Evolutionary conservation across 2,113 vertebrate species (phyloP), one percentile per base, ranked within the genome.

Genomic region (Petroica traversi): DNA sequence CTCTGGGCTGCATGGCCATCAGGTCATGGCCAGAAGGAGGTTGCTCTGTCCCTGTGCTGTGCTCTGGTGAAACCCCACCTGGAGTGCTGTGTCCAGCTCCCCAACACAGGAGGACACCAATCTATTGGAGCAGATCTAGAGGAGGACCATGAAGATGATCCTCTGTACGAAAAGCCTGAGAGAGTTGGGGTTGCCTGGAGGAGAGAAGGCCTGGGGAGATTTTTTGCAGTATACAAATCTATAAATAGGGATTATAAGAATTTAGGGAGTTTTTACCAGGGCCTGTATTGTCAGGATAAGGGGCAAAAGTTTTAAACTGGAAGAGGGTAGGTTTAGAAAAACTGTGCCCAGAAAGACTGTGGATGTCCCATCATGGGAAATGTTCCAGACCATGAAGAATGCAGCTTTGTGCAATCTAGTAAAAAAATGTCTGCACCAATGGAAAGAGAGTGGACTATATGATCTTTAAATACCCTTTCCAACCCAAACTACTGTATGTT

Each of bases 21-120:
- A 64, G n/a, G 24, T 45, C 0, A n/a, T n/a, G n/a, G n/a, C n/a
- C n/a, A n/a, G 0, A 74, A n/a, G 12, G 18, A 74, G 20, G 19
- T 14, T 31, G 13, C 45, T 62, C 14, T 43, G 1, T 5, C 71
- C 38, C 25, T 48, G 38, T 77, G 2, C 43, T 85, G 14, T 1
- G 5, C 13, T 57, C 66, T 34, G 0, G 0, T 66, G 61, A 52
- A 10, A 74, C 5, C 9, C 19, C 26, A 33, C 8, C 36, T 52
- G 15, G 8, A 40, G 36, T 24, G 2, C 11, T 43, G 20, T 26
- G 25, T 14, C 20, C 54, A 19, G 14, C 17, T 40, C 5, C 20
- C 29, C 38, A 52, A 3, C 28, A 31, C 7, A 46, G 24, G 24
- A 74, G 41, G 9, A 26, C 14, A 54, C 26, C n/a, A 7, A 3